phyloP scores from a whole-genome alignment of 2,797 vertebrate species.

The Urosaurus nigricauda region DNA sequence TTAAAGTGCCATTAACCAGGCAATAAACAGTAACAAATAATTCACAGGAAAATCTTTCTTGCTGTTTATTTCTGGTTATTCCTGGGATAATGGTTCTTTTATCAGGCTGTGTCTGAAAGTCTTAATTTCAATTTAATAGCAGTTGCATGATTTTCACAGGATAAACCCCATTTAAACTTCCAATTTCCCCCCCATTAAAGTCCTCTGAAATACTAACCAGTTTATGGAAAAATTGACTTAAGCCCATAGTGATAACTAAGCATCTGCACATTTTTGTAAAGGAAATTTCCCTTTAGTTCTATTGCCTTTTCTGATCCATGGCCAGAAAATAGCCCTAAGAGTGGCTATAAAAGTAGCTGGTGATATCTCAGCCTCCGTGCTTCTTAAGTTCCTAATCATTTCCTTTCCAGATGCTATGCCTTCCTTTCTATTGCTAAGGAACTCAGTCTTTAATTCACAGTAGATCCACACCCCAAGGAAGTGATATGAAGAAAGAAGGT shows the following conservation, averaged over 20 bases:
- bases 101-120: too few species aligned
- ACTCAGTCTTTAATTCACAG: not conserved
- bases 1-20: too few species aligned
- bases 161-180: too few species aligned
- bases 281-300: not conserved
- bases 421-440: not conserved
- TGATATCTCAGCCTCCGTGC: not conserved
- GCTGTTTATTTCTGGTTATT: too few species aligned
- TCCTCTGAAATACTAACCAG: not conserved
- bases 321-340: not conserved
- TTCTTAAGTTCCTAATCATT: not conserved
- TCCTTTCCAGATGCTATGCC: not conserved
- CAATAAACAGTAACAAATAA: too few species aligned
- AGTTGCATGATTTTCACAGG: too few species aligned
- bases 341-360: not conserved
- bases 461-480: not conserved
- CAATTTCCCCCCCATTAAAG: too few species aligned
- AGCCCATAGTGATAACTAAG: too few species aligned
- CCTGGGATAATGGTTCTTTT: too few species aligned
- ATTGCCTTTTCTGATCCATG: not conserved
- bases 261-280: not conserved
- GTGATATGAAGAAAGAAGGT: not conserved
- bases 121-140: too few species aligned
- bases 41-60: too few species aligned
- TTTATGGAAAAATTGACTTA: not conserved